Base-by-base conservation (phyloP, 2,888 invertebrate genomes). In the Bhutanitis thaidina region DNA sequence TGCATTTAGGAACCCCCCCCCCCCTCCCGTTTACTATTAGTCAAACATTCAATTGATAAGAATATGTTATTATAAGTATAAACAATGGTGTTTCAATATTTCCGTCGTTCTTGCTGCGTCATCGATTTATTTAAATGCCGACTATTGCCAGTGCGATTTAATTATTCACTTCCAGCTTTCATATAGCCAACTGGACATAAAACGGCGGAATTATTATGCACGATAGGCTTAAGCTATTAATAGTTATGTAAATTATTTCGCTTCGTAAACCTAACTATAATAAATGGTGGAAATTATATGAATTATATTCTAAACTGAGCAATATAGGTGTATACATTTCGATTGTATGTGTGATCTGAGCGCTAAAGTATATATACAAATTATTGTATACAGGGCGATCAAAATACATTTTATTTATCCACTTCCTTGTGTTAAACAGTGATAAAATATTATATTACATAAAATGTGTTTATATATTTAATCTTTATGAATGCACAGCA, bases 1-100 rank as follows among this genome's bases (percentile, higher is more conserved):
- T 73, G 85, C 85, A 85, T 86, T 86, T 86, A 84, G 82, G 69
- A 73, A 74, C 59, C 56, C 67, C n/a, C n/a, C n/a, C n/a, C n/a
- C n/a, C n/a, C n/a, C n/a, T n/a, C n/a, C 67, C 58, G 56, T 59
- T 69, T 62, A 65, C 58, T 63, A 59, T 65, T 75, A 73, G 71
- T 70, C 64, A 71, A 69, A 69, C 69, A 67, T 69, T 72, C 67
- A 61, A 77, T 73, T 66, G 57, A 27, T 70, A 62, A 60, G 65
- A 64, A 65, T 67, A 71, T 62, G 60, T 70, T 69, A 62, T 71
- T 64, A 59, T 74, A 72, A 72, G 65, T 54, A 54, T 58, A 57
- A 65, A 68, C 64, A 58, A 58, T 56, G 61, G 55, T 73, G 73
- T 70, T 67, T 59, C 69, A 73, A 69, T 71, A 61, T 78, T 79